These are phyloP conservation scores for Halichoeres trimaculatus DNA, from an alignment of 2,113 vertebrate species.

Conservation along the genomic window DNA sequence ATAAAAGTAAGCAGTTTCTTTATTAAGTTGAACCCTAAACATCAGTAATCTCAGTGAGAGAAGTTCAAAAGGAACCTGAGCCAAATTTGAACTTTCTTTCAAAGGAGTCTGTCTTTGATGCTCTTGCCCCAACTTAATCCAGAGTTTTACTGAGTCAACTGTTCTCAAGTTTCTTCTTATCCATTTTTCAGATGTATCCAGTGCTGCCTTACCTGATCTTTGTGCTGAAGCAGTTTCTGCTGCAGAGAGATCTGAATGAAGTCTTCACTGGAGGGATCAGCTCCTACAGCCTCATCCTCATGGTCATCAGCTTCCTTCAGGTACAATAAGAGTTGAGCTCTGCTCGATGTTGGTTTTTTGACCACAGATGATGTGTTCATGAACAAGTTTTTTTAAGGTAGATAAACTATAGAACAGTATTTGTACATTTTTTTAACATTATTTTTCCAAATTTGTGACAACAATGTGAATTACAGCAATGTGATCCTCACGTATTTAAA, in stretches of 20 bases:
- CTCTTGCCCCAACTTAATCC: neutral
- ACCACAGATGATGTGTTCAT: no score
- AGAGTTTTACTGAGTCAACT: neutral
- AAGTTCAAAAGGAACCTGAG: neutral
- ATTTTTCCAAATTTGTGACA: no score
- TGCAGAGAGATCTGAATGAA: constrained; percentile 88
- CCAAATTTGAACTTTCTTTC: neutral
- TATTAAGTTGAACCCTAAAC: neutral
- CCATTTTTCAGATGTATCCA: constrained; percentile 80
- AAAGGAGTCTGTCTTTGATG: neutral
- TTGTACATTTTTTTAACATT: no score
- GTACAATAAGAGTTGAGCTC: constrained; percentile 49
- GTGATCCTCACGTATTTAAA: no score
- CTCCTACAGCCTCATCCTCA: constrained; percentile 88
- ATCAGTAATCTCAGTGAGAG: neutral
- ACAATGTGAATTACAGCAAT: no score
- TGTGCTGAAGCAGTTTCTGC: constrained; percentile 88
- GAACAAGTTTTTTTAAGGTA: no score
- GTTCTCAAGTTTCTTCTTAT: constrained; percentile 20
- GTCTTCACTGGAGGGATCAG: constrained; percentile 88
- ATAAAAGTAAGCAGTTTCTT: neutral
- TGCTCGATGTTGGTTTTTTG: neutral
- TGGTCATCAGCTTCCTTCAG: constrained; percentile 89
- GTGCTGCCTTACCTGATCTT: constrained; percentile 89
- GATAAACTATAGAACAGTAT: neutral